Conservation (phyloP, 2,797 vertebrate genomes). For the Knipowitschia caucasica region DNA sequence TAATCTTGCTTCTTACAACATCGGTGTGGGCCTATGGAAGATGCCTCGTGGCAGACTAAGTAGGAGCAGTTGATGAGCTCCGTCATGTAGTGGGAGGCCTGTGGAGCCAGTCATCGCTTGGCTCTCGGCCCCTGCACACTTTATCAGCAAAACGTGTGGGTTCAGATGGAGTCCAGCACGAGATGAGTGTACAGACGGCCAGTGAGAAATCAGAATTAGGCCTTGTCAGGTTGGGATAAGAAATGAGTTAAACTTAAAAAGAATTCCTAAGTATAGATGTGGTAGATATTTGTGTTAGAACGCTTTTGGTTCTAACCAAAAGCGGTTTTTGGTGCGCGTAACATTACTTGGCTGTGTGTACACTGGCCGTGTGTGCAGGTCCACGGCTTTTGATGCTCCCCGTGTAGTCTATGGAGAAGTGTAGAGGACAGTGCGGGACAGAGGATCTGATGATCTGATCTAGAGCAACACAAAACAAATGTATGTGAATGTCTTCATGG, state of each 20-base stretch:
- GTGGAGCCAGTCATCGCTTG: constrained; percentile 7
- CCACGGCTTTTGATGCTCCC: too few species aligned
- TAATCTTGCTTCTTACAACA: background rate
- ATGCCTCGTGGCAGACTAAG: constrained; percentile 8
- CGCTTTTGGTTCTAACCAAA: too few species aligned
- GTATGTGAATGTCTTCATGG: too few species aligned
- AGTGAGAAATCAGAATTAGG: constrained; percentile 5
- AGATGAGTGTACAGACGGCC: constrained; percentile 19
- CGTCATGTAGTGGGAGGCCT: constrained; percentile 2
- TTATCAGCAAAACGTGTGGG: constrained; percentile 23
- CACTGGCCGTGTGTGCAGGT: too few species aligned
- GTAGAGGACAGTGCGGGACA: too few species aligned
- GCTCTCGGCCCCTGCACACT: constrained; percentile 8
- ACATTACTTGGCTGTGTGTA: too few species aligned
- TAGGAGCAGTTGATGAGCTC: constrained; percentile 2
- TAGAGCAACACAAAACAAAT: too few species aligned
- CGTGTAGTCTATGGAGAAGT: too few species aligned
- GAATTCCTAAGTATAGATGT: background rate
- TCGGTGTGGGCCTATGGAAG: background rate
- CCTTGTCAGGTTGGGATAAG: constrained; percentile 7
- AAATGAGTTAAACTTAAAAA: background rate
- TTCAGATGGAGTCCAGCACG: constrained; percentile 20
- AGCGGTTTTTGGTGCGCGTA: too few species aligned
- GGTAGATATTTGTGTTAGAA: background rate
- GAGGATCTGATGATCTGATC: too few species aligned